Conservation (phyloP, 2,113 vertebrate species). For the Leptobrachium ailaonicum region DNA sequence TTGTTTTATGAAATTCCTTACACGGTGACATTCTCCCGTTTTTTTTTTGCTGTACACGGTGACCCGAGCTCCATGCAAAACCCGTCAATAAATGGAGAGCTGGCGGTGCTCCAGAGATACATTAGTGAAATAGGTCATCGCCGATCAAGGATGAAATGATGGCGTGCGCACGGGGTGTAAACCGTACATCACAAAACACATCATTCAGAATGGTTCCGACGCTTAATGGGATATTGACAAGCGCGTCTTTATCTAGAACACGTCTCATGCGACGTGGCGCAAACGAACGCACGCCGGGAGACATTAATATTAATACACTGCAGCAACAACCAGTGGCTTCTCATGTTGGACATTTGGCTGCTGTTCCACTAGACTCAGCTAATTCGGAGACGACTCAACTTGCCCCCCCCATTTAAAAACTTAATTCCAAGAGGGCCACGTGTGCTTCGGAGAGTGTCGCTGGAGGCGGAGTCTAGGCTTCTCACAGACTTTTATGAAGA, state of each 20-base stretch:
- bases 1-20: slow-evolving; percentile 9
- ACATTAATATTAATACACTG: no score
- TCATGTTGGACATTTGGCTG: no score
- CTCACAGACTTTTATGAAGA: no score
- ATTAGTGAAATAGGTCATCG: slow-evolving; percentile 32
- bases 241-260: neutral
- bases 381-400: no score
- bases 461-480: no score
- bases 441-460: no score
- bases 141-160: neutral
- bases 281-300: no score
- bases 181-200: neutral
- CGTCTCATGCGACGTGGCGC: neutral
- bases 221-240: neutral
- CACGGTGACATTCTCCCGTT: neutral
- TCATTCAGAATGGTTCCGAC: neutral
- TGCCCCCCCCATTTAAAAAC: no score
- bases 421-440: no score
- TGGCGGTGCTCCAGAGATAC: slow-evolving; percentile 8
- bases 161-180: neutral
- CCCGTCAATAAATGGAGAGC: slow-evolving; percentile 21
- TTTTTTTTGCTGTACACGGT: neutral
- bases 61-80: slow-evolving; percentile 4
- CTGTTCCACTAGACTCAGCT: no score
- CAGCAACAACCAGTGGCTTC: no score